Percentiles rank a stretch among this genome's conserved stretches.
Evolutionary conservation across 2,113 vertebrate species (phyloP).

Genomic region (Cygnus buccinator): DNA sequence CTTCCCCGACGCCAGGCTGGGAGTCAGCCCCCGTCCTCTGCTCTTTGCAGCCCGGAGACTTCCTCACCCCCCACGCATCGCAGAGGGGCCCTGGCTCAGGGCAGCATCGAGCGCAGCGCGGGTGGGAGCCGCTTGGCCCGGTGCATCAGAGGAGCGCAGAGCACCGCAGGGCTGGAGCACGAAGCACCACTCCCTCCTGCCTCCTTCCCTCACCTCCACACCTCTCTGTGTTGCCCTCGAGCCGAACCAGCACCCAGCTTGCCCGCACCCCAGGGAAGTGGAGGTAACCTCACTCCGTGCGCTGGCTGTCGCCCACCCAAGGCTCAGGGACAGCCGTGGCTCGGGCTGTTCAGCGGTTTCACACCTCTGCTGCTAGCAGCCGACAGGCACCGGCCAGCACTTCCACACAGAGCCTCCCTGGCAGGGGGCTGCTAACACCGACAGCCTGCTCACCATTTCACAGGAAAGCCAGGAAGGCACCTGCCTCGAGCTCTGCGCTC

Average conservation of each 20-base stretch:
- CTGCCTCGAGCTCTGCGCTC: background rate
- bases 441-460: fast-evolving
- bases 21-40: background rate
- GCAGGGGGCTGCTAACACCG: too few species aligned
- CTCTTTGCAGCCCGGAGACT: background rate
- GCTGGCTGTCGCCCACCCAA: fast-evolving
- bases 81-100: background rate
- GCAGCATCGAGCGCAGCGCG: background rate
- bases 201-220: background rate
- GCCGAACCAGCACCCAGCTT: background rate
- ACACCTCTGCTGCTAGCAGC: fast-evolving
- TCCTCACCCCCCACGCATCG: background rate
- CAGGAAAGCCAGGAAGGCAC: background rate
- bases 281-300: background rate
- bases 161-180: background rate
- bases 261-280: background rate
- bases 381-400: too few species aligned
- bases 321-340: background rate
- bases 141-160: background rate
- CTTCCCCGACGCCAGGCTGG: background rate
- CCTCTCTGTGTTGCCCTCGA: background rate
- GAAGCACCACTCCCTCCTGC: background rate
- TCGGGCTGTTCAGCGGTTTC: background rate
- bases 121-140: background rate
- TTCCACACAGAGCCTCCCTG: background rate